phyloP scores from a whole-genome alignment of 1,140 invertebrate species.

The Andrena cerasifolii region DNA sequence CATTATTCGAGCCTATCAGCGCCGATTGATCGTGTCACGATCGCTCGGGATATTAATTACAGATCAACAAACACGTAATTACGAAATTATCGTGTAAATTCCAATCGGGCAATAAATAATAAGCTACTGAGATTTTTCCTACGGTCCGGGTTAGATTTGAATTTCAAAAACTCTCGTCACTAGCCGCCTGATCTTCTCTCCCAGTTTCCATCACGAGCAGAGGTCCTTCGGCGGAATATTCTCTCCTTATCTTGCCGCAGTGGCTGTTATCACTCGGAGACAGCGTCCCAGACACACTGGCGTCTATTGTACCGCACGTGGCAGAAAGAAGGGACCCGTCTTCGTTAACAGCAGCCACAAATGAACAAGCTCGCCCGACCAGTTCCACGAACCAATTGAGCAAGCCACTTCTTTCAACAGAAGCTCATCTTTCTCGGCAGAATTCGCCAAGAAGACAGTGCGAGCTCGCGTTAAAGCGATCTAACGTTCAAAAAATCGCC shows the following conservation, averaged over 20 bases:
- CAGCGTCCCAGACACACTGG: background rate
- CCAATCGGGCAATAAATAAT: too few relatives aligned
- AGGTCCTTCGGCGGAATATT: too few relatives aligned
- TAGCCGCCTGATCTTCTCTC: background rate
- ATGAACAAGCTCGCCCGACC: conserved; percentile 8
- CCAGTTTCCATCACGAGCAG: background rate
- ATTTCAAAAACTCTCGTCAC: too few relatives aligned
- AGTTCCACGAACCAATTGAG: background rate
- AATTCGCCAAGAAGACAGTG: background rate
- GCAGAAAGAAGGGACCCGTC: background rate
- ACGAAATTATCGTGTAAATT: too few relatives aligned
- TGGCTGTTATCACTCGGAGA: background rate
- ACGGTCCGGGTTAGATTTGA: too few relatives aligned
- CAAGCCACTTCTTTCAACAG: background rate
- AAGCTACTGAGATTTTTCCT: background rate
- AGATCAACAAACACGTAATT: too few relatives aligned
- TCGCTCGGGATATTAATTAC: too few relatives aligned
- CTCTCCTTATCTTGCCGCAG: background rate
- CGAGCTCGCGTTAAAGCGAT: too few relatives aligned
- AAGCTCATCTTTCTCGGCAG: background rate
- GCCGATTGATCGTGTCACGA: too few relatives aligned
- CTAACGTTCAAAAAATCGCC: too few relatives aligned
- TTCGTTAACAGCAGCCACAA: background rate
- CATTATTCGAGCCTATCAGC: too few relatives aligned
- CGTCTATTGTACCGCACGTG: background rate